Percentiles rank a stretch among this genome's conserved stretches.
Conservation (phyloP, 2,888 invertebrate species). For the Oscheius myriophilus region DNA sequence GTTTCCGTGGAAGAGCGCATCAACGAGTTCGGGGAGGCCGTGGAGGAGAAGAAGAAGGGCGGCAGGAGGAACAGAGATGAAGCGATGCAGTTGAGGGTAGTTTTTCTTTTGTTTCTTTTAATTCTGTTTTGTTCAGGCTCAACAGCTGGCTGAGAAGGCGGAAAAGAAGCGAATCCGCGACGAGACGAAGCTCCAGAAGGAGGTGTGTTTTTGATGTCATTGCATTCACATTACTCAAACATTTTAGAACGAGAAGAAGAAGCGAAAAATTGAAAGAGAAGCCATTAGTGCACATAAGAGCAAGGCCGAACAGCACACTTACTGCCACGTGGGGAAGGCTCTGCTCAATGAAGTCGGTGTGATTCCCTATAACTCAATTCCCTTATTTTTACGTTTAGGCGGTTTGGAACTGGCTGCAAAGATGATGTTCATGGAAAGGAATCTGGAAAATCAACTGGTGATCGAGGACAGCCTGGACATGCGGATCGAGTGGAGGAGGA, state of each 20-base stretch:
- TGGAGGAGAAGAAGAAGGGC: neutral
- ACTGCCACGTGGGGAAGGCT: conserved; percentile 40
- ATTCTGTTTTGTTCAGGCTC: neutral
- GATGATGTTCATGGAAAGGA: conserved; percentile 38
- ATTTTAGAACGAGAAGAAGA: conserved; percentile 42
- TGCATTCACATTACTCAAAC: neutral
- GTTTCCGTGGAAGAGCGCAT: no score
- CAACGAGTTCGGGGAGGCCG: conserved; percentile 2
- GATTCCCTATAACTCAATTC: neutral
- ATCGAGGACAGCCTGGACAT: conserved; percentile 38
- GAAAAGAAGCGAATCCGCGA: conserved; percentile 28
- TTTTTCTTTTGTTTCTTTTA: neutral
- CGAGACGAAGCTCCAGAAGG: conserved; percentile 26
- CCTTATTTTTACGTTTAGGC: conserved; percentile 32
- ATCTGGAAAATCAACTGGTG: conserved; percentile 38
- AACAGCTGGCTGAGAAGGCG: neutral
- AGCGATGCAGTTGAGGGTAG: no score
- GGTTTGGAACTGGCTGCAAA: conserved; percentile 33
- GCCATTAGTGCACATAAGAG: conserved; percentile 36
- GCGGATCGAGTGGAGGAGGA: conserved; percentile 40
- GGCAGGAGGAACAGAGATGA: neutral
- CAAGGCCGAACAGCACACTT: conserved; percentile 43
- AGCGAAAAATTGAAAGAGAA: conserved; percentile 42
- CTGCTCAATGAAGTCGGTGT: conserved; percentile 35
- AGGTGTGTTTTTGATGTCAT: neutral